Evolutionary conservation across 2,797 vertebrate genomes (phyloP).

Genomic region (Etheostoma nigrum): DNA sequence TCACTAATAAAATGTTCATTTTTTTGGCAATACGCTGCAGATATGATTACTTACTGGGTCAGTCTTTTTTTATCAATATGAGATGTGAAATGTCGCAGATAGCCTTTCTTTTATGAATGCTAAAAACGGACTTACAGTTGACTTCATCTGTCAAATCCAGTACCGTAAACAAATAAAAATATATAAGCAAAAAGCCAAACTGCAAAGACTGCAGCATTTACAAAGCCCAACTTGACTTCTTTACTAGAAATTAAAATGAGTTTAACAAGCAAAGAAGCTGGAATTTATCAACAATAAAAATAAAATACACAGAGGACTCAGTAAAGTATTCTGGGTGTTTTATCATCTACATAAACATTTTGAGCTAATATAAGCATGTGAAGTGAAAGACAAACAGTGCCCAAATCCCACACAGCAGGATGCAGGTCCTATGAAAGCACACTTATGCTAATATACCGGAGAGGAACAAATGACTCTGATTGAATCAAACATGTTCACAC

Average conservation of each 20-base stretch:
- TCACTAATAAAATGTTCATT: constrained; percentile 24
- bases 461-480: constrained; percentile 49
- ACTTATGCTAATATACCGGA: constrained; percentile 46
- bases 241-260: constrained; percentile 11
- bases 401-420: constrained; percentile 42
- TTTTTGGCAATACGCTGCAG: constrained; percentile 31
- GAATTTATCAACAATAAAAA: constrained; percentile 16
- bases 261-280: constrained; percentile 24
- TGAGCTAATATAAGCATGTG: constrained; percentile 31
- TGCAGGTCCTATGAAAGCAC: constrained; percentile 19
- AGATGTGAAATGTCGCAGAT: neutral
- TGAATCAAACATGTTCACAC: constrained; percentile 54
- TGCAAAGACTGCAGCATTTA: neutral
- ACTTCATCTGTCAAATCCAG: constrained; percentile 10
- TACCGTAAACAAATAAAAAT: constrained; percentile 8
- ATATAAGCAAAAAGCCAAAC: neutral
- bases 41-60: constrained; percentile 36
- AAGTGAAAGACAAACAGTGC: constrained; percentile 13
- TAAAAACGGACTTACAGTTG: neutral
- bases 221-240: neutral
- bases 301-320: neutral
- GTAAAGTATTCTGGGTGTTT: constrained; percentile 9
- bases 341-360: constrained; percentile 18
- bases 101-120: neutral
- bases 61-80: constrained; percentile 9